These are phyloP conservation scores for Danaus plexippus DNA, from an alignment of 1,140 invertebrate species.

Conservation along the genomic window DNA sequence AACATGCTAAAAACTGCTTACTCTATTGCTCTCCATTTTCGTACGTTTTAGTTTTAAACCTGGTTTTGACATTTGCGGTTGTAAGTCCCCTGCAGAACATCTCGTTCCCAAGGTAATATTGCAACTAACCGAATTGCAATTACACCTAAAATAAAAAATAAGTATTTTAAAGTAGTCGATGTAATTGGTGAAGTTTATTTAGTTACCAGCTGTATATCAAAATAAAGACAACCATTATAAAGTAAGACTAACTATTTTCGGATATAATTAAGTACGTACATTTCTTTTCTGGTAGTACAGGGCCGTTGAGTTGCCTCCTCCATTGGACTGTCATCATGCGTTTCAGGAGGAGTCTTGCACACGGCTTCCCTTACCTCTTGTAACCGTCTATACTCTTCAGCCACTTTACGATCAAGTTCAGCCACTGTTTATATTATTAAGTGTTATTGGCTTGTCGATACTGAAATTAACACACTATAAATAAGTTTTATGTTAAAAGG, in stretches of 20 bases:
- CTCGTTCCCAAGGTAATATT: constrained; percentile 22
- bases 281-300: constrained; percentile 13
- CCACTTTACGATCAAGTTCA: constrained; percentile 52
- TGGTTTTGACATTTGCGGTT: background rate
- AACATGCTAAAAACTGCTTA: constrained; percentile 9
- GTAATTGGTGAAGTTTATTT: no score
- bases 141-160: constrained; percentile 21
- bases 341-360: constrained; percentile 24
- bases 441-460: background rate
- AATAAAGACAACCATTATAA: no score
- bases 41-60: constrained; percentile 16
- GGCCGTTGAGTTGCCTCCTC: background rate
- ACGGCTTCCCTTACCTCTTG: constrained; percentile 53
- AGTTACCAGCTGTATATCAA: no score
- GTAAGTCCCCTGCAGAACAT: constrained; percentile 39
- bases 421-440: constrained; percentile 33
- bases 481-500: background rate
- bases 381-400: constrained; percentile 42
- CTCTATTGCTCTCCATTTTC: constrained; percentile 29
- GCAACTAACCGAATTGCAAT: constrained; percentile 17
- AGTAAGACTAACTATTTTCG: no score
- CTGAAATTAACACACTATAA: constrained; percentile 4
- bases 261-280: constrained; percentile 13
- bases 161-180: background rate
- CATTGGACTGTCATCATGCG: constrained; percentile 16